Conservation (phyloP, 1,140 invertebrate genomes). For the Meloidogyne chitwoodi region DNA sequence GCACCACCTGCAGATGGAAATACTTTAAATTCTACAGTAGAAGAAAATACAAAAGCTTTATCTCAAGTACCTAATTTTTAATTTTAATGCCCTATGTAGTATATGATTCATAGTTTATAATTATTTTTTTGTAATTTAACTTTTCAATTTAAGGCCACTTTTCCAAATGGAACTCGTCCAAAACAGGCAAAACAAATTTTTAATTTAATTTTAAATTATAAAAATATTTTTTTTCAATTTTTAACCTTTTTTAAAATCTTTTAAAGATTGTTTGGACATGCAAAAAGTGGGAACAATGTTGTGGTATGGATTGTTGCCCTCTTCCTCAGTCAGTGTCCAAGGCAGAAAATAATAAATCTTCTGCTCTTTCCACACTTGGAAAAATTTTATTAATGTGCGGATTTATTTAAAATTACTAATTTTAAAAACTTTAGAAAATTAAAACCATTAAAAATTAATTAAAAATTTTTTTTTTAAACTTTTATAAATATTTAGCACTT, state of each 20-base stretch:
- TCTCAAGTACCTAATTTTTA: conserved; percentile 23
- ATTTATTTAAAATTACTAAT: conserved; percentile 2
- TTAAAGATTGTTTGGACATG: conserved; percentile 43
- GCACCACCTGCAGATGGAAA: not conserved
- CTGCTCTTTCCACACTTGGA: conserved; percentile 1
- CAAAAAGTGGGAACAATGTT: conserved; percentile 38
- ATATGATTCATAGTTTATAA: no score
- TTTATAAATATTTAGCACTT: conserved; percentile 26
- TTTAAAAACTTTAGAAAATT: not conserved
- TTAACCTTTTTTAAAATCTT: not conserved
- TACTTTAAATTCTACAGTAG: conserved; percentile 2
- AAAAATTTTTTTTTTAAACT: not conserved
- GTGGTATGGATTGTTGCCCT: conserved; percentile 48
- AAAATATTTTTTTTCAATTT: not conserved
- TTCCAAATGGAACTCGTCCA: conserved; percentile 42
- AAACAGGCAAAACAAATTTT: conserved; percentile 13
- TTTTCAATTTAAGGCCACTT: conserved; percentile 36
- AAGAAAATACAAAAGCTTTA: conserved; percentile 12
- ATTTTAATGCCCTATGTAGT: no score
- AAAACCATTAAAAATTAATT: not conserved
- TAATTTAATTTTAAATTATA: not conserved
- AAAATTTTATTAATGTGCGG: conserved; percentile 31
- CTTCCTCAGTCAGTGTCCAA: conserved; percentile 13
- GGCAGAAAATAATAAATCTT: conserved; percentile 3
- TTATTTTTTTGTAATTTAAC: not conserved